phyloP scores from a whole-genome alignment of 2,797 vertebrate genomes.

The Enteromius argenteus region DNA sequence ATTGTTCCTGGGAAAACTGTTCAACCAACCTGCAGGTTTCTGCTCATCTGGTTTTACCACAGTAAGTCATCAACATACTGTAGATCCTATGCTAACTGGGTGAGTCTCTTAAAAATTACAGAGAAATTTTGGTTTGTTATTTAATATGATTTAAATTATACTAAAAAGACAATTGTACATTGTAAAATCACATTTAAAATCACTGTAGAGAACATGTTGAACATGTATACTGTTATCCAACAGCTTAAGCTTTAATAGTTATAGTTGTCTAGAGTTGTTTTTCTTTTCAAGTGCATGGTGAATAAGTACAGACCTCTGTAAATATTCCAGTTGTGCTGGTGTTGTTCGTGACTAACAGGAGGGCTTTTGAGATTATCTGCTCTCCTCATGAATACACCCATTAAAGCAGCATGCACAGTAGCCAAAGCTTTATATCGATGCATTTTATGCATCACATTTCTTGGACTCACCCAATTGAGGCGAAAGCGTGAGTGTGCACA shows the following conservation, averaged over 20 bases:
- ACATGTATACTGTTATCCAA: neutral
- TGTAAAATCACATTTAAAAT: no score
- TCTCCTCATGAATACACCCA: constrained; percentile 4
- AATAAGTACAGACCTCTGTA: neutral
- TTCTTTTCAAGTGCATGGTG: neutral
- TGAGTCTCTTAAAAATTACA: neutral
- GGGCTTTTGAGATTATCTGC: neutral
- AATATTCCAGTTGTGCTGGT: constrained; percentile 10
- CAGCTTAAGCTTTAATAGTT: neutral
- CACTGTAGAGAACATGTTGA: neutral
- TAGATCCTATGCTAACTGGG: neutral
- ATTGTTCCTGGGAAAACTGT: constrained; percentile 88
- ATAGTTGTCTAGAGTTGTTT: neutral
- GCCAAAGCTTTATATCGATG: constrained; percentile 38
- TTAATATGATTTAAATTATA: neutral
- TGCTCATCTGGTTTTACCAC: constrained; percentile 83
- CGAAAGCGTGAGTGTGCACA: constrained; percentile 39
- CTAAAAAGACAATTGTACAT: neutral
- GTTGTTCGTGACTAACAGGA: constrained; percentile 18
- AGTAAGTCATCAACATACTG: constrained; percentile 80
- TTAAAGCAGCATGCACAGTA: constrained; percentile 3
- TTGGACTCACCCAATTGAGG: constrained; percentile 42
- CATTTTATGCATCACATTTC: constrained; percentile 44
- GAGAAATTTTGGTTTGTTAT: neutral
- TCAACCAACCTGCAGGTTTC: constrained; percentile 90